These are phyloP conservation scores for Tetrapedia diversipes DNA, from an alignment of 2,888 invertebrate genomes.

Conservation along the genomic window DNA sequence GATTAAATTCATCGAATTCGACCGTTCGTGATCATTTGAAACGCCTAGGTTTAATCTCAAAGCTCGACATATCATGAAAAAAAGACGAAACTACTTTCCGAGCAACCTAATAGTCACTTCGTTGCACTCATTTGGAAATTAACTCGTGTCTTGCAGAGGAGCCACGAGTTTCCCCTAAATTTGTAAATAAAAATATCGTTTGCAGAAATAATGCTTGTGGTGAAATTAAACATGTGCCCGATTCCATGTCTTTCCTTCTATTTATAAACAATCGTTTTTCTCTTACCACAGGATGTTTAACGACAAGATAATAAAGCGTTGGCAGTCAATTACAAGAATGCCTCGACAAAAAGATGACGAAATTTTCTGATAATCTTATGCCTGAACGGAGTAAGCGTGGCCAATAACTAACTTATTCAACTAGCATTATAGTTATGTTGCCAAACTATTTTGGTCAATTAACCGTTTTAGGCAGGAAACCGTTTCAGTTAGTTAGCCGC, in stretches of 20 bases:
- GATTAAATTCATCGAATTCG: too few species aligned
- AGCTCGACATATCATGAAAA: too few species aligned
- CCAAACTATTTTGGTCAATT: conserved; percentile 40
- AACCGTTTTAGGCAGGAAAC: conserved; percentile 44
- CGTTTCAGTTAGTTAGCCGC: conserved; percentile 35
- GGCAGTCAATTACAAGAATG: conserved; percentile 2
- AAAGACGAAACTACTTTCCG: too few species aligned
- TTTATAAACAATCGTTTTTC: not conserved
- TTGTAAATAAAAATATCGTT: too few species aligned
- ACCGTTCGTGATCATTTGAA: too few species aligned
- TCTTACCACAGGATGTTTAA: not conserved
- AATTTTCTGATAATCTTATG: not conserved
- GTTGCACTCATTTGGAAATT: too few species aligned
- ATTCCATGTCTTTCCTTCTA: not conserved
- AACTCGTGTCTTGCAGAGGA: too few species aligned
- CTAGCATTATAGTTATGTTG: conserved; percentile 12
- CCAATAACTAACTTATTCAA: conserved; percentile 22
- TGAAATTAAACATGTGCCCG: too few species aligned
- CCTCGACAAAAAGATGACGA: conserved; percentile 1
- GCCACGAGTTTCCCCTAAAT: too few species aligned
- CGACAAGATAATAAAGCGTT: not conserved
- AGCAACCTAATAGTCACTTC: too few species aligned
- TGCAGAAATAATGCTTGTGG: too few species aligned
- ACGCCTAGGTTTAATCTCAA: too few species aligned
- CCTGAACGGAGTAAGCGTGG: not conserved